Evolutionary conservation across 35 echinoderm and acorn worm genomes (phyloP).

Genomic region (Heliocidaris erythrogramma): DNA sequence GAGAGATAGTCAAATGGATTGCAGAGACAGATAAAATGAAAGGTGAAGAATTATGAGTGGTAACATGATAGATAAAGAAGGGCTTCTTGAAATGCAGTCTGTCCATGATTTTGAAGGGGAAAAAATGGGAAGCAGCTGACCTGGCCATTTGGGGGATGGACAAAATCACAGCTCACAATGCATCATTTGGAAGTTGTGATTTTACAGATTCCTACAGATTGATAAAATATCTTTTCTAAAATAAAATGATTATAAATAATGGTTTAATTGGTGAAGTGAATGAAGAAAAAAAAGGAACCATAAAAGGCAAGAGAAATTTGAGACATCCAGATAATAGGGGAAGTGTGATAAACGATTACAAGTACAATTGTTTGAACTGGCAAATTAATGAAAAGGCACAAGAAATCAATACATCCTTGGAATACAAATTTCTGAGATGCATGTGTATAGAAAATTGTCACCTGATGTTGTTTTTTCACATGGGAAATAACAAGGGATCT

Average conservation of each 20-base stretch:
- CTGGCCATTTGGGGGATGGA: neutral
- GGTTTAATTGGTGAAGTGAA: neutral
- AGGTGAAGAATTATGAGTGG: slow-evolving; percentile 1
- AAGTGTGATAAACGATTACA: too few species aligned
- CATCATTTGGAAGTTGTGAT: neutral
- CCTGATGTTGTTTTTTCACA: too few species aligned
- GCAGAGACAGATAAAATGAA: neutral
- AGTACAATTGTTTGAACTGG: too few species aligned
- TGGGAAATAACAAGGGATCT: neutral
- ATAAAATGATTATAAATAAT: neutral
- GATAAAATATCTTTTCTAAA: neutral
- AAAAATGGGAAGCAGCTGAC: neutral
- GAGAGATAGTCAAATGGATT: neutral
- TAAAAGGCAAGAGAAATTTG: too few species aligned
- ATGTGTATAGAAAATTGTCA: too few species aligned
- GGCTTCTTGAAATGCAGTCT: neutral
- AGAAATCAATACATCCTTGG: too few species aligned
- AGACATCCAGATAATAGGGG: too few species aligned
- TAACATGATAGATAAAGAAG: neutral
- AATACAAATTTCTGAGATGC: too few species aligned
- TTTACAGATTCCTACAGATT: neutral
- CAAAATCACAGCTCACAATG: neutral
- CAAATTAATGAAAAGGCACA: too few species aligned
- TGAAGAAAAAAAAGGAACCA: too few species aligned
- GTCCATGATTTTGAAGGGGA: neutral